Conservation (phyloP, 2,797 vertebrate species). For the Amniataba percoides region DNA sequence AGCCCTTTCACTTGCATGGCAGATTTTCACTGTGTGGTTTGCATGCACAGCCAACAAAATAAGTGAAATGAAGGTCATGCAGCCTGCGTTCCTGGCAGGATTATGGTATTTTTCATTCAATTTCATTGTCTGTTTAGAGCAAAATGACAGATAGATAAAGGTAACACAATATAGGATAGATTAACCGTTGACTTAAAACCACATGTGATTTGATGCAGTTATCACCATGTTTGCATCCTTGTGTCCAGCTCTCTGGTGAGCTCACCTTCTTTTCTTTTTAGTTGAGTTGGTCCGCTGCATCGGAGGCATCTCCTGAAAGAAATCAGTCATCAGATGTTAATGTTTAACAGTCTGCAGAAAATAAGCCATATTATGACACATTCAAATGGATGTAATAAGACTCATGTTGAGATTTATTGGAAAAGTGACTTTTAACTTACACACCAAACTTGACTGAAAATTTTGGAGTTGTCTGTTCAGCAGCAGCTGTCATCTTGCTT, state of each 20-base stretch:
- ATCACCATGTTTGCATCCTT: neutral
- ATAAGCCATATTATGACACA: neutral
- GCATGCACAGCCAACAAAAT: conserved; percentile 28
- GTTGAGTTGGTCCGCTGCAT: conserved; percentile 78
- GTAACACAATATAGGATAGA: neutral
- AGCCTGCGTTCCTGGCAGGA: conserved; percentile 7
- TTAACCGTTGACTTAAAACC: neutral
- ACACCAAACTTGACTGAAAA: conserved; percentile 9
- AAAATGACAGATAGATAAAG: neutral
- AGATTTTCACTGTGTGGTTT: conserved; percentile 21
- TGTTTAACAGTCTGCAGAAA: neutral
- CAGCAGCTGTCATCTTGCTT: conserved; percentile 59
- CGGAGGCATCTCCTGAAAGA: conserved; percentile 86
- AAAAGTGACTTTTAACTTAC: conserved; percentile 26
- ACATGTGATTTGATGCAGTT: neutral
- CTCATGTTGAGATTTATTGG: neutral
- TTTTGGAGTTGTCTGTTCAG: conserved; percentile 10
- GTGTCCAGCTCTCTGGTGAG: neutral
- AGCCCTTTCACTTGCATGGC: conserved; percentile 62
- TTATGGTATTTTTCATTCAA: neutral
- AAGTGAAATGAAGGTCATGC: neutral
- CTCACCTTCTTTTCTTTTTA: conserved; percentile 90
- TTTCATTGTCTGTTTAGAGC: neutral
- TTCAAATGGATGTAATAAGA: neutral
- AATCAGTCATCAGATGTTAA: conserved; percentile 28